Evolutionary conservation across 2,797 vertebrate species (phyloP).

Genomic region (Natrix natrix): DNA sequence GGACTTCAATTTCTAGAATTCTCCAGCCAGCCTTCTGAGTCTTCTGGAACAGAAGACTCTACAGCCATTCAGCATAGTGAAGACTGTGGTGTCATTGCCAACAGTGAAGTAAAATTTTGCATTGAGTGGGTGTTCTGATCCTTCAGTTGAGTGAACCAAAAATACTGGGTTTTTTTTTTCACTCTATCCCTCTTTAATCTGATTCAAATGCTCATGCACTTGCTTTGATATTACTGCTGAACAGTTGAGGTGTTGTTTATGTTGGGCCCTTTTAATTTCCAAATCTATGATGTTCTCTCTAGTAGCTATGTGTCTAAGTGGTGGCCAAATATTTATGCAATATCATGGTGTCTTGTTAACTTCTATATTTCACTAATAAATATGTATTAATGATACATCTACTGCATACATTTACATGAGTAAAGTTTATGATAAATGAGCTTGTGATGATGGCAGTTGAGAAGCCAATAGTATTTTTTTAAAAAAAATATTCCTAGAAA

Average conservation of each 20-base stretch:
- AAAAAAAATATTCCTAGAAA: constrained; percentile 32
- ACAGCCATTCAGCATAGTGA: not conserved
- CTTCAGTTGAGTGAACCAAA: not conserved
- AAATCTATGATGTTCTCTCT: not conserved
- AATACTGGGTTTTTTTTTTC: too few species aligned
- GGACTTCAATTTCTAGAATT: not conserved
- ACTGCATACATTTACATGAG: not conserved
- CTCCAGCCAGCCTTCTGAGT: not conserved
- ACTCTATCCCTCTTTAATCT: not conserved
- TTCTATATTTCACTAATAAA: not conserved
- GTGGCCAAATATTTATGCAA: not conserved
- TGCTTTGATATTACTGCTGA: not conserved
- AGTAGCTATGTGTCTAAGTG: not conserved
- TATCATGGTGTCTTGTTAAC: not conserved
- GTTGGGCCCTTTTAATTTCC: not conserved
- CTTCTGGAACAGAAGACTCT: not conserved
- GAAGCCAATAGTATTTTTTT: constrained; percentile 39
- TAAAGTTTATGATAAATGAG: constrained; percentile 11
- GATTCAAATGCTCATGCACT: not conserved
- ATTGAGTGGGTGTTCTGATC: not conserved
- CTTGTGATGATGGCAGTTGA: constrained; percentile 2
- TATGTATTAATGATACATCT: not conserved
- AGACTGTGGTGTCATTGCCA: not conserved
- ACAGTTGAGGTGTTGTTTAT: not conserved
- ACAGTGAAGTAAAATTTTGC: not conserved